A percentile compares a stretch with the other conserved stretches of the same genome.
Conservation (phyloP, 2,113 vertebrate species). For the Tapirus terrestris region DNA sequence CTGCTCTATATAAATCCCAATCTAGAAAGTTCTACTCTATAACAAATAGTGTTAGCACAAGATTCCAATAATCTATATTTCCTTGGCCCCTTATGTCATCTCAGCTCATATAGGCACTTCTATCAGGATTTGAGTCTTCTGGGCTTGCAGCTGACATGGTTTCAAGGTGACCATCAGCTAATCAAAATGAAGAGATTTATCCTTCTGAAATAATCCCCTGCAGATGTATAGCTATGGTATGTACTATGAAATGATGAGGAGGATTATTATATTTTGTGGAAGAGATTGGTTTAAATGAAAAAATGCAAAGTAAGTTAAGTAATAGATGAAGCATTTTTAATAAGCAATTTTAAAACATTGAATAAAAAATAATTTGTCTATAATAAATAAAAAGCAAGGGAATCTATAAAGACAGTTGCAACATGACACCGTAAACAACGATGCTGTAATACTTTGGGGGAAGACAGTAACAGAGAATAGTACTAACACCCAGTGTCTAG, state of each 20-base stretch:
- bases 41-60: background rate
- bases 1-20: background rate
- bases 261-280: background rate
- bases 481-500: background rate
- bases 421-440: background rate
- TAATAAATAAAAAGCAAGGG: background rate
- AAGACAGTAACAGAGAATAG: background rate
- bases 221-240: background rate
- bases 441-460: background rate
- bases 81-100: background rate
- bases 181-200: background rate
- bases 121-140: background rate
- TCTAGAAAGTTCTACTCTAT: background rate
- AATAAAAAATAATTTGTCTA: background rate
- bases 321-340: background rate
- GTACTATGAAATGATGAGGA: background rate
- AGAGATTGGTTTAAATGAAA: background rate
- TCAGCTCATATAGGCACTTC: background rate
- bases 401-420: background rate
- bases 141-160: background rate
- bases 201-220: background rate
- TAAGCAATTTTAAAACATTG: background rate
- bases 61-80: background rate
- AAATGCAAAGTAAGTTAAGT: background rate
- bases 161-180: background rate